Base-by-base conservation (phyloP, 1,140 invertebrate species). In the Papilio xuthus region DNA sequence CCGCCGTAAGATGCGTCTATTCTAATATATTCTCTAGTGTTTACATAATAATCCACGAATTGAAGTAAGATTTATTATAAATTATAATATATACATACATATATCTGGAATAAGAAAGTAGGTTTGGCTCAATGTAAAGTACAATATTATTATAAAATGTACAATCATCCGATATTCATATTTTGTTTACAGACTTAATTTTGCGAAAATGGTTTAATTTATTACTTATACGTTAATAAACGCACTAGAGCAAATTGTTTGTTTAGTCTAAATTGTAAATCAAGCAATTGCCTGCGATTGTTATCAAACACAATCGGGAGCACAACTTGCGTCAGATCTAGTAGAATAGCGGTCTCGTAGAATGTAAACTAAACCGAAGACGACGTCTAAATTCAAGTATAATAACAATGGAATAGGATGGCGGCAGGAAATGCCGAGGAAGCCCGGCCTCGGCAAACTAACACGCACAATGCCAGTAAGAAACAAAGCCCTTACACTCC, bases 381-480 rank as follows among this genome's bases (percentile, higher is more conserved):
- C 78, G 63, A 82, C 41, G 76, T 75, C 77, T 67, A 78, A 78
- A 78, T 72, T 77, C 79, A 78, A 79, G 73, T 80, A 89, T 83
- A 85, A 88, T 85, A 87, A 86, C 88, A 91, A 90, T 86, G 77
- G 84, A 81, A 53, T 67, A 80, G 83, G 82, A 73, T 72, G 77
- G 69, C 60, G 56, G 79, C 87, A 90, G 91, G 91, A 92, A 92
- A 92, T 89, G 84, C 90, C 88, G 79, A 56, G 84, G 85, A 86
- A 87, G 84, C 87, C 86, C 86, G 86, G 77, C 78, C 80, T 56
- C 75, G 83, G 80, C 82, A 80, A 85, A 84, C 87, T 37, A 84
- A 87, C 88, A 84, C 86, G 85, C 84, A 92, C 87, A 91, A 91
- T 89, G 78, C 83, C 80, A 78, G 81, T 81, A 84, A 85, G 83